Evolutionary conservation across 1,140 invertebrate species (phyloP).

Genomic region (Trichonephila clavata): DNA sequence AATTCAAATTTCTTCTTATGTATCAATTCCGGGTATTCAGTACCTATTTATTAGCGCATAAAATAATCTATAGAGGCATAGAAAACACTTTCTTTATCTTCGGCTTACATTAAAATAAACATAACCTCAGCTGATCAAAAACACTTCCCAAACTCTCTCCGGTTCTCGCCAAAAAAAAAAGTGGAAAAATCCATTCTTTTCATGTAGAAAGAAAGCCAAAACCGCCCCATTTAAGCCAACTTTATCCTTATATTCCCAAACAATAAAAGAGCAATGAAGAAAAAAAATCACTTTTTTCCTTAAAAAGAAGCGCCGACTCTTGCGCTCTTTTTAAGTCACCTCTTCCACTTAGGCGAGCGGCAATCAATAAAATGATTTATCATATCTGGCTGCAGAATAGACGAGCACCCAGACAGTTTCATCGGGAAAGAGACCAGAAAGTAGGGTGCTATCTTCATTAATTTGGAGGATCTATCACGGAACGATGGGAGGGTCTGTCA

Average conservation of each 20-base stretch:
- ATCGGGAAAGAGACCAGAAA: background rate
- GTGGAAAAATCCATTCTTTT: background rate
- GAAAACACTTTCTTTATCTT: too few relatives aligned
- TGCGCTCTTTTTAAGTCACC: background rate
- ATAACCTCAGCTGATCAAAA: too few relatives aligned
- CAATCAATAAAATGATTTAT: conserved; percentile 24
- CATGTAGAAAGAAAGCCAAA: background rate
- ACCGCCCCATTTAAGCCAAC: background rate
- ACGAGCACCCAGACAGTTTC: background rate
- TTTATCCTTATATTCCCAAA: background rate
- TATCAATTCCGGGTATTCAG: too few relatives aligned
- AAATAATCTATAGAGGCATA: too few relatives aligned
- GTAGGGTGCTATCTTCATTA: conserved; percentile 17
- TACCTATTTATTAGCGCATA: too few relatives aligned
- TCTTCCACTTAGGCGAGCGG: background rate
- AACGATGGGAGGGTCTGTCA: background rate
- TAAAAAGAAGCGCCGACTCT: background rate
- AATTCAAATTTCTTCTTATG: too few relatives aligned
- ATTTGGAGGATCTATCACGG: conserved; percentile 9
- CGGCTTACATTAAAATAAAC: too few relatives aligned
- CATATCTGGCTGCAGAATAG: background rate
- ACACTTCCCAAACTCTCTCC: too few relatives aligned
- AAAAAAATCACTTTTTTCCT: background rate
- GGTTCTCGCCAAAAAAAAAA: too few relatives aligned
- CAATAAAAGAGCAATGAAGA: background rate